A percentile compares a stretch with the other conserved stretches of the same genome.
Evolutionary conservation across 1,140 invertebrate genomes (phyloP).

Genomic region (Pogonomyrmex barbatus): DNA sequence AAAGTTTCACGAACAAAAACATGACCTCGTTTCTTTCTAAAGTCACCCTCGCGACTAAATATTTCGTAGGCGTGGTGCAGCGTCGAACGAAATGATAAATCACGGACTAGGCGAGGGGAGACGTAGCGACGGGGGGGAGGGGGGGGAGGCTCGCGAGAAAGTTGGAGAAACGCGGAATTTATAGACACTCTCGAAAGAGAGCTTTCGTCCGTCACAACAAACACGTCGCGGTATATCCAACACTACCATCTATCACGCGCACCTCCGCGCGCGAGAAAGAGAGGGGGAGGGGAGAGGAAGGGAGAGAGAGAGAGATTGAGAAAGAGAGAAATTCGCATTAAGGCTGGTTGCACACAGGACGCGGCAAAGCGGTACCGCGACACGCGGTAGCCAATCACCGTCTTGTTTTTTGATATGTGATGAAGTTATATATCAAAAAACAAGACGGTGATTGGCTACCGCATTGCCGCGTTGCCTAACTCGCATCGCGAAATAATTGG

Average conservation of each 20-base stretch:
- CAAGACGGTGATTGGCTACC: no score
- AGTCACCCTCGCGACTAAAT: conserved; percentile 31
- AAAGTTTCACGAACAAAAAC: conserved; percentile 33
- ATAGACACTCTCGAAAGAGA: conserved; percentile 72
- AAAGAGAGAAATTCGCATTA: no score
- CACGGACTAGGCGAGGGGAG: conserved; percentile 20
- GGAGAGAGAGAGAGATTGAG: no score
- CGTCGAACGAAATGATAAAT: conserved; percentile 67
- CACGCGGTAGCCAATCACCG: no score
- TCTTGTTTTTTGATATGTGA: no score
- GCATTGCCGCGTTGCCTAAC: no score
- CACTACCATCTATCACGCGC: conserved; percentile 65
- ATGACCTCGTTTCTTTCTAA: not conserved
- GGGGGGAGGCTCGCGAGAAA: conserved; percentile 46
- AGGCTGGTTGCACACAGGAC: no score
- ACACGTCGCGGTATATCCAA: conserved; percentile 69
- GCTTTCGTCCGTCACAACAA: conserved; percentile 78
- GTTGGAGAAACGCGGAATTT: conserved; percentile 72
- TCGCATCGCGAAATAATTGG: no score
- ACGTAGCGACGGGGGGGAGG: no score
- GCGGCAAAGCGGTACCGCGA: no score
- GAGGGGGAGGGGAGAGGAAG: no score
- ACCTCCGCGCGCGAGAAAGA: not conserved
- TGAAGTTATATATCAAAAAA: no score
- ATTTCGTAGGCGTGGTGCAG: conserved; percentile 38